phyloP scores from a whole-genome alignment of 2,888 invertebrate species.

The Drosophila paucipuncta region DNA sequence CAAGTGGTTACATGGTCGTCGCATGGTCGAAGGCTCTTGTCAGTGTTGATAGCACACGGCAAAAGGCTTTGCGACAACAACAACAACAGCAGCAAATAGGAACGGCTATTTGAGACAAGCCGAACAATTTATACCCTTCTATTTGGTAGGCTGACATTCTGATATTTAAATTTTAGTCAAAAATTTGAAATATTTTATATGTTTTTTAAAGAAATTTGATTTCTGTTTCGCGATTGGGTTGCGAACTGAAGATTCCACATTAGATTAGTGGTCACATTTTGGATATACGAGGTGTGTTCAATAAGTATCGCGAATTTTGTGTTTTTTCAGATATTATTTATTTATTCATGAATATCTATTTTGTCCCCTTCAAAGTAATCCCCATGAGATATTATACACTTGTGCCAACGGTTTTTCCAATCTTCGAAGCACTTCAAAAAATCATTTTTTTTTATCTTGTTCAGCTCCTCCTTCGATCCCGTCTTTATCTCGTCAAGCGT shows the following conservation, averaged over 20 bases:
- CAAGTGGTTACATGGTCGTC: conserved; percentile 71
- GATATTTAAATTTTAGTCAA: neutral
- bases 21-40: conserved; percentile 71
- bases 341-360: too few species aligned
- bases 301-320: too few species aligned
- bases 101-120: neutral
- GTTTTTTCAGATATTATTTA: too few species aligned
- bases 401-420: too few species aligned
- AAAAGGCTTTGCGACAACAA: conserved; percentile 25
- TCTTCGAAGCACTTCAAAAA: too few species aligned
- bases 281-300: neutral
- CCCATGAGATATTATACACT: too few species aligned
- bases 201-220: neutral
- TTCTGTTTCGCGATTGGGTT: neutral
- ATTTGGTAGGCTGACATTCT: neutral
- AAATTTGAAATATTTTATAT: neutral
- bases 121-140: neutral
- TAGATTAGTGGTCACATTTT: neutral
- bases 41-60: conserved; percentile 42
- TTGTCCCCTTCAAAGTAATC: too few species aligned
- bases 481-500: too few species aligned
- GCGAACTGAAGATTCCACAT: neutral
- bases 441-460: too few species aligned
- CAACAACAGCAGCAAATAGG: neutral
- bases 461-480: too few species aligned